Percentiles rank a stretch among this genome's conserved stretches.
Evolutionary conservation across 2,797 vertebrate species (phyloP).

Genomic region (Muscicapa striata): DNA sequence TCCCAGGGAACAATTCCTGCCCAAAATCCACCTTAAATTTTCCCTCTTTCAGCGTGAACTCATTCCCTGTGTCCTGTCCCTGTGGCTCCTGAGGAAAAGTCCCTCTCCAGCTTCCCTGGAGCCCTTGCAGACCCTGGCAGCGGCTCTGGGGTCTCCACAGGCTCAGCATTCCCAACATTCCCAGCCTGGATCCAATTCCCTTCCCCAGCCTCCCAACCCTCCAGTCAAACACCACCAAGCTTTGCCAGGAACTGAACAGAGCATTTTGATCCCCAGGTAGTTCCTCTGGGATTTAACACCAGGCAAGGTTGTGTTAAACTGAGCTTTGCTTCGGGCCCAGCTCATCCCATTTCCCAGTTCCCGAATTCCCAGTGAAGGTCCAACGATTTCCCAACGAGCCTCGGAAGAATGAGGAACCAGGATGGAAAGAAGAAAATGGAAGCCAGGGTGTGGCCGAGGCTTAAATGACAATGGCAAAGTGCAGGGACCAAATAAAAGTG

Average conservation of each 20-base stretch:
- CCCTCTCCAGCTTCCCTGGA: not conserved
- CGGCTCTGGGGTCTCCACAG: too few relatives aligned
- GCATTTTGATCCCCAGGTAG: not conserved
- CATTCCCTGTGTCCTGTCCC: too few relatives aligned
- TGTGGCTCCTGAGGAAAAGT: not conserved
- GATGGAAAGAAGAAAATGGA: not conserved
- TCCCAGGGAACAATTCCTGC: not conserved
- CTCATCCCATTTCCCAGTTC: not conserved
- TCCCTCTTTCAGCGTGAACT: rapidly evolving
- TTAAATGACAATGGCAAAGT: not conserved
- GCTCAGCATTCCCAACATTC: not conserved
- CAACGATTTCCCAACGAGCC: not conserved
- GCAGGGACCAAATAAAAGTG: slow-evolving; percentile 13
- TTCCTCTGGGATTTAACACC: not conserved
- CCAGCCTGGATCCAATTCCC: not conserved
- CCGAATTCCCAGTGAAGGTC: not conserved
- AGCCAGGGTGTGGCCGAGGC: not conserved
- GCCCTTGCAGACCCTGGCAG: too few relatives aligned
- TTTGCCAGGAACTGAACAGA: not conserved
- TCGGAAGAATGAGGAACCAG: not conserved
- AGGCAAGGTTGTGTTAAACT: not conserved
- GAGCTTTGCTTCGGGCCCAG: not conserved
- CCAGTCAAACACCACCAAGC: not conserved
- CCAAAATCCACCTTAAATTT: rapidly evolving
- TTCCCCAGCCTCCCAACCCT: too few relatives aligned